Evolutionary conservation across 2,113 vertebrate genomes (phyloP), one percentile per base, ranked within the genome.

Genomic region (Eurystomus gularis): DNA sequence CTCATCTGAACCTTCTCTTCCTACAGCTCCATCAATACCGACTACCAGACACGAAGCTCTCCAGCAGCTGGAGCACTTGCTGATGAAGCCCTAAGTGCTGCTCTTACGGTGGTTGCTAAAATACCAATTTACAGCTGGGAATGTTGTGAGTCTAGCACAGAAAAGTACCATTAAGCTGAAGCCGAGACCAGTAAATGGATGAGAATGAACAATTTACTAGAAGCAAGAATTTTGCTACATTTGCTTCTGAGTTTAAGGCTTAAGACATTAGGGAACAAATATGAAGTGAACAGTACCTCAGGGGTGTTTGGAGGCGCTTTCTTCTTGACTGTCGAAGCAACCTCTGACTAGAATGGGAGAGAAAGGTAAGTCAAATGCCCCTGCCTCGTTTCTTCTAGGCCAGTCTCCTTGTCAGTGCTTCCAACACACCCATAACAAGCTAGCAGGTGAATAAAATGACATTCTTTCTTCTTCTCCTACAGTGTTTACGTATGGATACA

Each of bases 321-420:
- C 96, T 93, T 98, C 95, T 90, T 97, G 51, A 26, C 83, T 66
- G 87, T 44, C 0, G 23, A n/a, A n/a, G 60, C 21, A 8, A 64
- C 20, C 96, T 98, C 98, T 0, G 98, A 98, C 98, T 98, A 37
- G 57, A 82, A 91, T 7, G 20, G 64, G 58, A 94, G 62, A 97
- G 81, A 94, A 93, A 94, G 31, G 8, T 10, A n/a, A 79, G 13
- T 95, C 42, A 68, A 68, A 55, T 24, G 54, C 21, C 89, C 12
- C 20, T 42, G 16, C 16, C 9, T 17, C 1, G 0, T 37, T 78
- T 71, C 31, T 77, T 70, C 29, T 46, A 72, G 39, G 21, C 5
- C 72, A 25, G 24, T 37, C 23, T 68, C 39, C 55, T 83, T 31
- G 71, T 15, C 70, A 55, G 19, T 17, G 33, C n/a, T 94, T 91